Percentiles rank a stretch among this genome's conserved stretches.
phyloP scores from a whole-genome alignment of 2,888 invertebrate species.

The Sturmia bella region DNA sequence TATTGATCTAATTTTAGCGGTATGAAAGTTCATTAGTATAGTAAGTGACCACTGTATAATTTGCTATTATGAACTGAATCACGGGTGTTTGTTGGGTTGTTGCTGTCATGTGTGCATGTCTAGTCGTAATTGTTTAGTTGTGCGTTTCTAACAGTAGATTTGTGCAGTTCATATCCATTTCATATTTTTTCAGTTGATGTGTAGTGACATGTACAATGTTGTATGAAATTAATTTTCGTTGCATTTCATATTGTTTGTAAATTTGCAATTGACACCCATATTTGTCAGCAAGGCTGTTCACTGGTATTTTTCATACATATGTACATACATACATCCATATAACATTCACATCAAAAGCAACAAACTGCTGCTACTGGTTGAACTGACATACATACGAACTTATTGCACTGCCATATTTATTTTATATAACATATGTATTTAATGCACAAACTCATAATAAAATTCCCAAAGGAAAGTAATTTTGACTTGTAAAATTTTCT shows the following conservation, averaged over 20 bases:
- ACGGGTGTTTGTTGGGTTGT: too few relatives aligned
- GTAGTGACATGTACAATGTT: conserved; percentile 52
- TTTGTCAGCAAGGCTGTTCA: conserved; percentile 49
- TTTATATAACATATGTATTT: too few relatives aligned
- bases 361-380: background rate
- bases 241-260: conserved; percentile 45
- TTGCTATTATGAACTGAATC: too few relatives aligned
- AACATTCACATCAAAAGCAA: background rate
- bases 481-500: background rate
- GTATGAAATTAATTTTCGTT: conserved; percentile 25
- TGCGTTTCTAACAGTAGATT: conserved; percentile 33
- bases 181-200: conserved; percentile 46
- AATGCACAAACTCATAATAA: too few relatives aligned
- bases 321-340: conserved; percentile 17
- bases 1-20: too few relatives aligned
- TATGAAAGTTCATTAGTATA: too few relatives aligned
- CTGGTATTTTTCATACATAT: background rate
- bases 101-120: background rate
- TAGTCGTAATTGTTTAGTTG: background rate
- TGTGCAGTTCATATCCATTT: conserved; percentile 37
- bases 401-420: too few relatives aligned
- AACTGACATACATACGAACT: background rate
- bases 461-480: background rate
- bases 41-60: too few relatives aligned
- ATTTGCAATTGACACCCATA: conserved; percentile 57